Base-by-base conservation (phyloP, 2,113 vertebrate genomes). In the Ictidomys tridecemlineatus region DNA sequence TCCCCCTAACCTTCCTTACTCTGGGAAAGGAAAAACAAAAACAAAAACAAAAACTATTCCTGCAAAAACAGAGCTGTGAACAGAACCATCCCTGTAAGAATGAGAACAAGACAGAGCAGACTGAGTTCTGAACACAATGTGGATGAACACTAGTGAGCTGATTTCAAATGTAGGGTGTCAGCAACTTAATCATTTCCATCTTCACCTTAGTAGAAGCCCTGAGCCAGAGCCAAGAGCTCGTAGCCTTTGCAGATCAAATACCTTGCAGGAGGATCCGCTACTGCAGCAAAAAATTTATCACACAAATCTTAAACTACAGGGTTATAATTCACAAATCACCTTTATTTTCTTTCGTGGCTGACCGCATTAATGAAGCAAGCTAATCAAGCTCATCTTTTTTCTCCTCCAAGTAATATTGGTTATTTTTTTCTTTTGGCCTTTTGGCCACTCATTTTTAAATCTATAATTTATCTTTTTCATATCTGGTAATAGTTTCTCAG, bases 321-420 rank as follows among this genome's bases (percentile, higher is more conserved):
- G 34, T 82, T 74, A 16, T 85, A 89, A 83, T 37, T 93, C 69
- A 83, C 37, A 84, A 58, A 51, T 37, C 18, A 39, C 34, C 20
- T 90, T 87, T 89, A 72, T 91, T 95, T 82, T 65, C 85, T 91
- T 42, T 73, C 63, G 34, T 58, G 63, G 39, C 69, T 88, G 74
- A 83, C 45, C 84, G 45, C 56, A 63, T n/a, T 58, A 87, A 83
- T 69, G 22, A 95, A 88, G 48, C 39, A 51, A 17, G 28, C 28
- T 88, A 87, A 94, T 88, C 37, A 90, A 97, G 30, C 51, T 72
- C n/a, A 85, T 87, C 14, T 51, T 73, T 85, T 77, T 73, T 80
- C 13, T 88, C 48, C 34, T 73, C 72, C 70, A 63, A 76, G 30
- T 37, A 85, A 85, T 65, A 76, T 32, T 67, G 45, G 3, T 65